phyloP scores from a whole-genome alignment of 2,113 vertebrate genomes.

The Thermophis baileyi region DNA sequence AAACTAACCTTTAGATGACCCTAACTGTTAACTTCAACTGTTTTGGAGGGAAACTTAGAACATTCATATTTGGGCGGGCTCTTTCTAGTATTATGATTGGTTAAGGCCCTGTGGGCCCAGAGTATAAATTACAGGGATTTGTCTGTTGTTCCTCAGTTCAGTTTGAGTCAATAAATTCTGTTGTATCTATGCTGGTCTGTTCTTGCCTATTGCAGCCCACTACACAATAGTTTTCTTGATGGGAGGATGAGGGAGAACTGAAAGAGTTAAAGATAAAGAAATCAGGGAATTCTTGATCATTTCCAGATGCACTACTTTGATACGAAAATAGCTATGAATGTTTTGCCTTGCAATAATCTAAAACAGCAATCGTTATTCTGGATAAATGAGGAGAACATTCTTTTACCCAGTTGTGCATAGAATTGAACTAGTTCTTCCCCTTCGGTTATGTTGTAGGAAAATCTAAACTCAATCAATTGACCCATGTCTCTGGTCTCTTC shows the following conservation, averaged over 20 bases:
- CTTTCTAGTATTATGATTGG: no score
- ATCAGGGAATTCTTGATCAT: neutral
- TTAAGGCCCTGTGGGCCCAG: no score
- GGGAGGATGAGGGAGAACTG: neutral
- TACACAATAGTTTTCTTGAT: neutral
- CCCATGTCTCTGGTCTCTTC: neutral
- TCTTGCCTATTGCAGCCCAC: no score
- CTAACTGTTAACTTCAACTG: no score
- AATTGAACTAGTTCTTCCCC: neutral
- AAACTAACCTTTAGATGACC: no score
- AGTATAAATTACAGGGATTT: no score
- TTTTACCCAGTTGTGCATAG: neutral
- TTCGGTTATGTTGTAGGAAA: neutral
- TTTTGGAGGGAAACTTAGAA: no score
- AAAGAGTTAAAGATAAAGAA: neutral
- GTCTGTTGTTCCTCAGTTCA: no score
- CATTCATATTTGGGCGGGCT: no score
- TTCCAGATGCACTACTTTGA: accelerated
- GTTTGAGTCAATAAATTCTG: no score
- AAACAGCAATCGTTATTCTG: neutral
- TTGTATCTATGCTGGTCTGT: no score
- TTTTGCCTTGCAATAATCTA: neutral
- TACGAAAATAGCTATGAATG: neutral
- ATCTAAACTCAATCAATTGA: neutral
- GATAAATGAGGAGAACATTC: neutral